phyloP scores from a whole-genome alignment of 2,888 invertebrate species.

The Drosophila paramelanica region DNA sequence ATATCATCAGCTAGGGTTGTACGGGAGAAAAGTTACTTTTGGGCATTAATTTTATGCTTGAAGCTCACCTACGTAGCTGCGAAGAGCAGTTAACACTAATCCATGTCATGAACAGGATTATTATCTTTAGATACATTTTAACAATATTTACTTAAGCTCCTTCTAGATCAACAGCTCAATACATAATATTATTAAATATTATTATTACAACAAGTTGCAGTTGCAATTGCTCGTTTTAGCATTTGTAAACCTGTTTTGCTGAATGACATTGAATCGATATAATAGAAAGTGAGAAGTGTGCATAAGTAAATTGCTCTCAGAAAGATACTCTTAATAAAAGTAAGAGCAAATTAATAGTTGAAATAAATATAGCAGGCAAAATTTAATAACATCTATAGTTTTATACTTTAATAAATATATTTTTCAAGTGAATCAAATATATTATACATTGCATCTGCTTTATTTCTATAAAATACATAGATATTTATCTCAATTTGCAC shows the following conservation, averaged over 20 bases:
- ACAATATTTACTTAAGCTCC: not conserved
- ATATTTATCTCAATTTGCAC: not conserved
- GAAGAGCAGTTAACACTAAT: not conserved
- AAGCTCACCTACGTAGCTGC: constrained; percentile 22
- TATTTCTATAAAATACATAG: too few species aligned
- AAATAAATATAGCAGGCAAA: too few species aligned
- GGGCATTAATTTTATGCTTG: too few species aligned
- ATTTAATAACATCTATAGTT: too few species aligned
- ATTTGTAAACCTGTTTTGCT: constrained; percentile 31
- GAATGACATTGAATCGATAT: not conserved
- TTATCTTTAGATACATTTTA: constrained; percentile 4
- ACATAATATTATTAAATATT: not conserved
- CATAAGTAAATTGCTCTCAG: not conserved
- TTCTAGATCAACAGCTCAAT: not conserved
- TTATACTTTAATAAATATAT: too few species aligned
- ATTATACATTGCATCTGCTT: too few species aligned
- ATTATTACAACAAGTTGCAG: not conserved
- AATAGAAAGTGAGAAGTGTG: not conserved
- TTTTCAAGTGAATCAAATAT: too few species aligned
- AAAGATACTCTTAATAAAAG: not conserved
- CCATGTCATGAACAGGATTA: not conserved
- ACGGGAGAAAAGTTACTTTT: not conserved
- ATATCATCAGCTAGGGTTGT: constrained; percentile 25
- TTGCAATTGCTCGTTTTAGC: not conserved
- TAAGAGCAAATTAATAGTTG: too few species aligned